Evolutionary conservation across 2,888 invertebrate species (phyloP).

Genomic region (Fragum fragum): DNA sequence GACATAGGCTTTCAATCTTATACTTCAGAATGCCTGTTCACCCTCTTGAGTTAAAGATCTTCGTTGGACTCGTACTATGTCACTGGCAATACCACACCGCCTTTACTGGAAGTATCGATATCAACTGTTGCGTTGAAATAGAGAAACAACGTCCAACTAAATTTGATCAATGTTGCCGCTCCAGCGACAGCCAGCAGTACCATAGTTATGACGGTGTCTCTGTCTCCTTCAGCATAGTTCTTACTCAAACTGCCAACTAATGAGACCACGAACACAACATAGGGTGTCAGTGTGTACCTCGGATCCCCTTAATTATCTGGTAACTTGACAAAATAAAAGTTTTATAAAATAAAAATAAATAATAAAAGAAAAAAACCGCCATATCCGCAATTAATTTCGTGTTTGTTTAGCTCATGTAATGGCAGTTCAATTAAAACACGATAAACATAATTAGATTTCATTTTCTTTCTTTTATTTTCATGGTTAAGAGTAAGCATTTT

Average conservation of each 20-base stretch:
- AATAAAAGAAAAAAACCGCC: constrained; percentile 75
- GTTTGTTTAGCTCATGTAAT: constrained; percentile 80
- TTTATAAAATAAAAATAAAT: constrained; percentile 80
- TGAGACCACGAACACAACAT: constrained; percentile 81
- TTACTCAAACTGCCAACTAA: constrained; percentile 78
- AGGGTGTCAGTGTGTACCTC: constrained; percentile 84
- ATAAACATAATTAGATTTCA: too few species aligned
- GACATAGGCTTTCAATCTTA: too few species aligned
- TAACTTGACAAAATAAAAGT: too few species aligned
- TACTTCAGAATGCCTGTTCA: too few species aligned
- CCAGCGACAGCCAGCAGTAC: constrained; percentile 70
- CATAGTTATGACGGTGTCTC: constrained; percentile 77
- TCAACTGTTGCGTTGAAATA: constrained; percentile 54
- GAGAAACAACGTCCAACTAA: constrained; percentile 58
- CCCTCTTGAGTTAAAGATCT: too few species aligned
- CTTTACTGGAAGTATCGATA: not conserved
- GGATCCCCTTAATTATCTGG: too few species aligned
- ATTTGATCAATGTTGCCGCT: constrained; percentile 53
- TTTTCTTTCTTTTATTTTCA: too few species aligned
- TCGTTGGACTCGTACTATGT: too few species aligned
- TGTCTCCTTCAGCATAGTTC: constrained; percentile 73
- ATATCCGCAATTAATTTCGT: constrained; percentile 74
- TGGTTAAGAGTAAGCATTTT: too few species aligned
- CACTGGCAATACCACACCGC: not conserved
- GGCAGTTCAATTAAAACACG: too few species aligned